Conservation (phyloP, 2,797 vertebrate species). For the Anisognathus igniventris region DNA sequence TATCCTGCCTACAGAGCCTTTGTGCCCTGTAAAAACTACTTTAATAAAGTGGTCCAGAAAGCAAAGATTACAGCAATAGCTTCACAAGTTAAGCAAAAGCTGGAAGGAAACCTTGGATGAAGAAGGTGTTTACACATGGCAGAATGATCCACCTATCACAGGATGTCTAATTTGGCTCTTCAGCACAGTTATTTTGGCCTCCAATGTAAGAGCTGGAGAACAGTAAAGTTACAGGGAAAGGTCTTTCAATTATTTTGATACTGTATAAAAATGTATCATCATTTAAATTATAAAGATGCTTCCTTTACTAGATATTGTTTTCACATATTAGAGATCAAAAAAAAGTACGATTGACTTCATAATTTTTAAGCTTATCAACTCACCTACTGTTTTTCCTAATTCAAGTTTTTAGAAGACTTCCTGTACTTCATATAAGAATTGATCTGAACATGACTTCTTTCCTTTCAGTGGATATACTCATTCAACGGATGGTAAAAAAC, state of each 20-base stretch:
- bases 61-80: background rate
- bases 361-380: background rate
- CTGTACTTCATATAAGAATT: background rate
- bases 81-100: background rate
- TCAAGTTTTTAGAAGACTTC: background rate
- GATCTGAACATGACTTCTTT: background rate
- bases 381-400: background rate
- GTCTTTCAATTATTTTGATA: background rate
- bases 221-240: background rate
- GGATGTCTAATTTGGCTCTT: background rate
- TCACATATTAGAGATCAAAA: background rate
- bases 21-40: background rate
- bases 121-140: background rate
- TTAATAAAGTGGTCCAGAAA: background rate
- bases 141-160: background rate
- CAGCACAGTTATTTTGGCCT: background rate
- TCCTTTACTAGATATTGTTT: background rate
- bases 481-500: background rate
- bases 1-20: background rate
- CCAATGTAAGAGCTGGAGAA: accelerated
- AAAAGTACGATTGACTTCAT: background rate
- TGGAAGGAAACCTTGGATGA: background rate
- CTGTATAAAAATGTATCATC: background rate
- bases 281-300: background rate
- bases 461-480: background rate